Base-by-base conservation (phyloP, 2,888 invertebrate genomes). In the Callyntrura guangdongensis region DNA sequence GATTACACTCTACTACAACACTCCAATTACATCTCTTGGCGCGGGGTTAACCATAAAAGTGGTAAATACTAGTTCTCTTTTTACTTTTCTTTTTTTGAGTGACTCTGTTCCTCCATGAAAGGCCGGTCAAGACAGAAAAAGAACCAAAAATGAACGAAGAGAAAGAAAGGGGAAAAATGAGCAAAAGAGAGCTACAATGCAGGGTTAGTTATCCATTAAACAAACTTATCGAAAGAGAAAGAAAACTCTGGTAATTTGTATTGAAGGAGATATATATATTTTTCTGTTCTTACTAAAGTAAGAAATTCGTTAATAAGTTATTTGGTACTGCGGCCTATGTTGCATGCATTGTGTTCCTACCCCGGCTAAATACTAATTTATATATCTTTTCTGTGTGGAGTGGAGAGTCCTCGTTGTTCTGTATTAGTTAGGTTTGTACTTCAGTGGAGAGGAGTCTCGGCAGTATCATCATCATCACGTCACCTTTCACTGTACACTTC, bases 161-260 rank as follows among this genome's bases (percentile, higher is more conserved):
- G 56, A 25, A 61, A n/a, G 14, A 61, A 61, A 27, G 36, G 14
- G n/a, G 20, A n/a, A n/a, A 85, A 85, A 85, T 85, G 72, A 85
- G 72, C 72, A 53, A 77, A 74, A 72, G 4, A 72, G 20, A 11
- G 49, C 72, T 74, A 61, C 82, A 88, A 88, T 81, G 49, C 25
- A 87, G 49, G 81, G 77, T 49, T 81, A 87, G 77, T 59, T 86
- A 86, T 74, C 72, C 74, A 74, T 86, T 86, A 36, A 36, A 59
- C 86, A 47, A 74, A 86, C 22, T 64, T 61, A 83, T 64, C 64
- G 0, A 49, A 77, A 77, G 47, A 59, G n/a, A 27, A 56, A 36
- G n/a, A 72, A 69, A 84, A 17, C 27, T 6, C 59, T 25, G 25
- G 74, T 74, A 49, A 74, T 49, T 74, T 74, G 74, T 74, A 22